A percentile compares a stretch with the other conserved stretches of the same genome.
These are phyloP conservation scores for Rhinogobio ventralis DNA, from an alignment of 2,797 vertebrate species.

Conservation along the genomic window DNA sequence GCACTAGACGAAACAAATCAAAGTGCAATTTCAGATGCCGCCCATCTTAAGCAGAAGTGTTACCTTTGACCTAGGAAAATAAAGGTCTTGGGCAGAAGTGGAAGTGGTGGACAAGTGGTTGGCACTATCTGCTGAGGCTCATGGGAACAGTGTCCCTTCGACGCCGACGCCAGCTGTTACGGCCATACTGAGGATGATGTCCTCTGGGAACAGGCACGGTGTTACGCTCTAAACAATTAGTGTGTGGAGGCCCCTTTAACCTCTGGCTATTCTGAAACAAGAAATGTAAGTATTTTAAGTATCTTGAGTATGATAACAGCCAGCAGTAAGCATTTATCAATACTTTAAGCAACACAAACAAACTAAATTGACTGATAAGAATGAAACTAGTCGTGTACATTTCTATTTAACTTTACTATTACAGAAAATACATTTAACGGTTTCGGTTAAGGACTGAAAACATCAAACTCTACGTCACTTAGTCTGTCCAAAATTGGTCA, in stretches of 20 bases:
- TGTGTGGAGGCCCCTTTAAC: slow-evolving; percentile 78
- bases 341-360: background rate
- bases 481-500: background rate
- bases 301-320: background rate
- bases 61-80: slow-evolving; percentile 34
- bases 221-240: slow-evolving; percentile 71
- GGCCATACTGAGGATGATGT: slow-evolving; percentile 86
- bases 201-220: slow-evolving; percentile 76
- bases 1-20: background rate
- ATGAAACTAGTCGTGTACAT: background rate
- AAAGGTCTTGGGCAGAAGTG: background rate
- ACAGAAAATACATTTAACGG: background rate
- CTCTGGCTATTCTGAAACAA: slow-evolving; percentile 81
- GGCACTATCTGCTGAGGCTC: slow-evolving; percentile 86
- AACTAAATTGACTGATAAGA: background rate
- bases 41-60: slow-evolving; percentile 19
- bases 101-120: slow-evolving; percentile 46
- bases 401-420: background rate
- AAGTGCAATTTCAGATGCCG: background rate
- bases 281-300: background rate
- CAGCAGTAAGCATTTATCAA: background rate
- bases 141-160: slow-evolving; percentile 84
- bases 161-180: slow-evolving; percentile 84
- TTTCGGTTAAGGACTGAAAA: background rate
- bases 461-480: background rate